Evolutionary conservation across 2,797 vertebrate genomes (phyloP), one percentile per base, ranked within the genome.

Genomic region (Ispidina picta): DNA sequence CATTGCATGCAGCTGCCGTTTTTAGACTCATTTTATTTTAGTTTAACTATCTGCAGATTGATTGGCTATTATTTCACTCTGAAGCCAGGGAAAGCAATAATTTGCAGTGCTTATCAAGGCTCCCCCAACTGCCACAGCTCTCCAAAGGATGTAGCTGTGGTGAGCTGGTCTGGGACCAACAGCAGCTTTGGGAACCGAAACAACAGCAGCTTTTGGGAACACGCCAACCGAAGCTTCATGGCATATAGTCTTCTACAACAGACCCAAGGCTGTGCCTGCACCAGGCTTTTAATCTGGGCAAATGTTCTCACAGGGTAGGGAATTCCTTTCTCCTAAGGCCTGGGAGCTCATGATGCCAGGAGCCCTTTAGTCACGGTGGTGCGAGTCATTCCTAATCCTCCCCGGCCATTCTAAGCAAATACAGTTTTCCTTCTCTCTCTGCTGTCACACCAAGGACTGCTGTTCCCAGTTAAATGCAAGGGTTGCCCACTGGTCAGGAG

Each of bases 91-190:
- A 88, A 81, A 60, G 33, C 55, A 64, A 49, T 73, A 54, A 29
- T 6, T 4, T 28, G 66, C 44, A 4, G 15, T 1, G 3, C 46
- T 71, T 78, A n/a, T 3, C 3, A 64, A 89, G 28, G 41, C 33
- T 68, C 15, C 37, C 3, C 33, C 8, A 9, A 3, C 21, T 22
- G 58, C 25, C 0, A 0, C 44, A 5, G 41, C 33, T 59, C 33
- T 18, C 6, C 2, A 10, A 39, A 41, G 0, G 2, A 65, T 28
- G 49, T 5, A 9, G 29, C 31, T n/a, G 49, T 0, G 0, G 37
- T 41, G 56, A 63, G 26, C 0, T 1, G 85, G 73, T 86, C 28
- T 55, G 13, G 37, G 37, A 39, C 37, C 37, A 39, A 39, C n/a
- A 26, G 59, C 43, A 29, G 39, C 19, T 55, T 12, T 49, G 33